phyloP scores from a whole-genome alignment of 2,113 vertebrate species.

The Balaenoptera acutorostrata region DNA sequence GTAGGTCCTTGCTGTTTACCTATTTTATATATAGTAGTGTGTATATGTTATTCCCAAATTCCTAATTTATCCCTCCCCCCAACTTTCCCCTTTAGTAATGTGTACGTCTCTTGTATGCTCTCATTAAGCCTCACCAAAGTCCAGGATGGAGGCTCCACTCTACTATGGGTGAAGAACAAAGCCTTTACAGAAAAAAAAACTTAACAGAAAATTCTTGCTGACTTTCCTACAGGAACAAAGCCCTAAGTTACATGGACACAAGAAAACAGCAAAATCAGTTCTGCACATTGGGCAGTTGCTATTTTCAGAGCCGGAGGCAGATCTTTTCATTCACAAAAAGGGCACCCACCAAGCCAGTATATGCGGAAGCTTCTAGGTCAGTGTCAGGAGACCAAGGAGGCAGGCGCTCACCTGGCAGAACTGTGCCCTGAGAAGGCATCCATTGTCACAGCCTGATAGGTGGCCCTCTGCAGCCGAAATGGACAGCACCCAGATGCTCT shows the following conservation, averaged over 20 bases:
- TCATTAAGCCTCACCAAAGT: not conserved
- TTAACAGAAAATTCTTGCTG: not conserved
- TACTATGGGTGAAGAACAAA: not conserved
- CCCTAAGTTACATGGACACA: not conserved
- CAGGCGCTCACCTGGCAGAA: not conserved
- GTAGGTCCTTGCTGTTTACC: no score
- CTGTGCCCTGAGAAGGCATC: not conserved
- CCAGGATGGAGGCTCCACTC: not conserved
- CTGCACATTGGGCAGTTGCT: not conserved
- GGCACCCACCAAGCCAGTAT: not conserved
- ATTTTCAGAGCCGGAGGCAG: not conserved
- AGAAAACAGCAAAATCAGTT: not conserved
- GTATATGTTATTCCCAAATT: no score
- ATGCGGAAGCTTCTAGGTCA: not conserved
- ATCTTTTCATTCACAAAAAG: not conserved
- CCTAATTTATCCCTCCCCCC: no score
- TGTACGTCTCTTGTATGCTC: not conserved
- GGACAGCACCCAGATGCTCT: not conserved
- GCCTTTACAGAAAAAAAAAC: not conserved
- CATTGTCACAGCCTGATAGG: fast-evolving
- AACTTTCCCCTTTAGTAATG: no score
- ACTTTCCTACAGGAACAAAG: not conserved
- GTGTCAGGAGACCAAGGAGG: not conserved
- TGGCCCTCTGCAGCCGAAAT: not conserved
- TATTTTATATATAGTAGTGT: no score